Percentiles rank a stretch among this genome's conserved stretches.
Evolutionary conservation across 2,113 vertebrate genomes (phyloP).

Genomic region (Oceanites oceanicus): DNA sequence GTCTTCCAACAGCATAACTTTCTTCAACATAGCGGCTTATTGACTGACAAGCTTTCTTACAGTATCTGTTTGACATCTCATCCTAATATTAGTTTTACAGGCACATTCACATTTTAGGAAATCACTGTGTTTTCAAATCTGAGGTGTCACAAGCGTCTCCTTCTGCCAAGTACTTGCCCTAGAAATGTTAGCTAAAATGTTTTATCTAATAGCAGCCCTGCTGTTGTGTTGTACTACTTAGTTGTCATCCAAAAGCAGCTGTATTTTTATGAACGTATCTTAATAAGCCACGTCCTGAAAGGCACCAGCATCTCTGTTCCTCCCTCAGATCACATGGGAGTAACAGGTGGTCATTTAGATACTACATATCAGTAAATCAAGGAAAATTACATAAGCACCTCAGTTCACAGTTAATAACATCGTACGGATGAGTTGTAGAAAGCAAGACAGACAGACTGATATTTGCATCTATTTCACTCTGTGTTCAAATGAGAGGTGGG

Average conservation of each 20-base stretch:
- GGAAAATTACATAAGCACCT: not conserved
- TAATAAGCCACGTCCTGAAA: not conserved
- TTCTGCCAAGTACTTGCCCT: slow-evolving; percentile 26
- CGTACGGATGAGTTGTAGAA: not conserved
- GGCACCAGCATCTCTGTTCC: not conserved
- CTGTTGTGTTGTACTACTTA: not conserved
- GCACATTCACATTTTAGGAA: slow-evolving; percentile 7
- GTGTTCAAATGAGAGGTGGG: not conserved
- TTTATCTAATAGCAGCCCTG: slow-evolving; percentile 14
- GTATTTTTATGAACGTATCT: not conserved
- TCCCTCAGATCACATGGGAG: not conserved
- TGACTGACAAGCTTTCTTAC: slow-evolving; percentile 3
- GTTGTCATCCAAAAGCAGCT: slow-evolving; percentile 12
- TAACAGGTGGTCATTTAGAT: not conserved
- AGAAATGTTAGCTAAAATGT: slow-evolving; percentile 48
- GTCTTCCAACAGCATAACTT: not conserved
- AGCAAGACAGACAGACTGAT: not conserved
- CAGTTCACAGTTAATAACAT: not conserved
- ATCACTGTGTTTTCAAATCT: slow-evolving; percentile 16
- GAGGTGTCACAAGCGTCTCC: slow-evolving; percentile 29
- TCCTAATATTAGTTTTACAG: slow-evolving; percentile 28
- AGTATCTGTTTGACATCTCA: not conserved
- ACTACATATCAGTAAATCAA: not conserved
- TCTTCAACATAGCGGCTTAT: not conserved
- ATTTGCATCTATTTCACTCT: not conserved